Evolutionary conservation across 2,113 vertebrate species (phyloP).

Genomic region (Poecilia latipinna): DNA sequence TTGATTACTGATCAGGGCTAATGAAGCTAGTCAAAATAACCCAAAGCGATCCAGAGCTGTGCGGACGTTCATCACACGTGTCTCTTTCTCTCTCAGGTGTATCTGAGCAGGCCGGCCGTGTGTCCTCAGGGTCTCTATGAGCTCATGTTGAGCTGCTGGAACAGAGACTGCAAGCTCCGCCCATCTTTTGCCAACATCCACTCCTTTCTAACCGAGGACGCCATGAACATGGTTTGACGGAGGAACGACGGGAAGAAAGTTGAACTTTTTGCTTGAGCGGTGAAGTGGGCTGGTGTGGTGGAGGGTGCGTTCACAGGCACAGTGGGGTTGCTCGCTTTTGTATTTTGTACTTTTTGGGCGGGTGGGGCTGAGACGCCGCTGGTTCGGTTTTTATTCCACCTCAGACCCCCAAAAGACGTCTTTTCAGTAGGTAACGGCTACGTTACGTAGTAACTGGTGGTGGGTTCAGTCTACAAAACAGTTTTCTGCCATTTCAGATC

Average conservation of each 20-base stretch:
- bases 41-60: background rate
- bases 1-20: background rate
- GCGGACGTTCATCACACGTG: background rate
- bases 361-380: constrained; percentile 72
- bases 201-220: constrained; percentile 87
- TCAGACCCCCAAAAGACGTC: constrained; percentile 45
- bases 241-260: background rate
- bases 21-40: background rate
- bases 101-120: constrained; percentile 84
- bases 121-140: constrained; percentile 90
- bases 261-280: constrained; percentile 12
- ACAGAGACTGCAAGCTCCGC: constrained; percentile 89
- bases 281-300: constrained; percentile 28
- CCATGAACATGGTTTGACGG: constrained; percentile 86
- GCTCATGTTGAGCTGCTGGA: constrained; percentile 93
- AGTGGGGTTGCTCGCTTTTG: constrained; percentile 59
- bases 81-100: constrained; percentile 76
- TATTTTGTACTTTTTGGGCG: constrained; percentile 60
- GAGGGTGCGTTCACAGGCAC: constrained; percentile 43
- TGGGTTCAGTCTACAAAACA: constrained; percentile 69
- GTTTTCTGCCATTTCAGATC: constrained; percentile 51
- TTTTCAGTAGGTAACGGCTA: constrained; percentile 31
- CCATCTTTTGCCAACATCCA: constrained; percentile 88
- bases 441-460: constrained; percentile 61
- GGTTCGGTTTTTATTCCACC: constrained; percentile 74